A percentile compares a stretch with the other conserved stretches of the same genome.
Evolutionary conservation across 2,113 vertebrate species (phyloP).

Genomic region (Hyla sarda): DNA sequence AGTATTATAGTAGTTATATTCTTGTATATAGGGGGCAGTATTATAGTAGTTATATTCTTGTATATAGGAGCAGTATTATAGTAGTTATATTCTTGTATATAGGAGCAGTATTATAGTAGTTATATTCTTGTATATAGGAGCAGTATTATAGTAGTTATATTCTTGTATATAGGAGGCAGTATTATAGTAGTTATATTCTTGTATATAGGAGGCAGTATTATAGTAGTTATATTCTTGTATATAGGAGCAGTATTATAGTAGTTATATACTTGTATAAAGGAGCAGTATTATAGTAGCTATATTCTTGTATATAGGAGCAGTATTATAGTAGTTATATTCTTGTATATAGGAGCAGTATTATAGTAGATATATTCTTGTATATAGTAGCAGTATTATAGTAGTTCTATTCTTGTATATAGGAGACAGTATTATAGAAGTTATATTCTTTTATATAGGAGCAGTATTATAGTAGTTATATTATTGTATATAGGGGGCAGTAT

Average conservation of each 20-base stretch:
- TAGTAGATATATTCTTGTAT: not conserved
- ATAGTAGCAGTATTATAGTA: not conserved
- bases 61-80: not conserved
- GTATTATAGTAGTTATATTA: conserved; percentile 12
- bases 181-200: conserved; percentile 1
- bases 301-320: not conserved
- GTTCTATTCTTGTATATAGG: not conserved
- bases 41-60: conserved; percentile 13
- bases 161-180: not conserved
- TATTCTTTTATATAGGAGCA: not conserved
- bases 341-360: not conserved
- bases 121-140: not conserved
- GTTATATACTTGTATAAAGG: not conserved
- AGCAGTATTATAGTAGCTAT: not conserved
- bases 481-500: too few species aligned
- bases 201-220: not conserved
- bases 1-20: conserved; percentile 18
- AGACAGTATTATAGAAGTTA: conserved; percentile 2
- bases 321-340: not conserved
- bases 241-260: not conserved
- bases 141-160: not conserved
- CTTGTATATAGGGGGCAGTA: conserved; percentile 8
- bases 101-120: not conserved
- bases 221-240: not conserved
- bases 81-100: not conserved